Evolutionary conservation across 2,113 vertebrate genomes (phyloP).

Genomic region (Noctilio leporinus): DNA sequence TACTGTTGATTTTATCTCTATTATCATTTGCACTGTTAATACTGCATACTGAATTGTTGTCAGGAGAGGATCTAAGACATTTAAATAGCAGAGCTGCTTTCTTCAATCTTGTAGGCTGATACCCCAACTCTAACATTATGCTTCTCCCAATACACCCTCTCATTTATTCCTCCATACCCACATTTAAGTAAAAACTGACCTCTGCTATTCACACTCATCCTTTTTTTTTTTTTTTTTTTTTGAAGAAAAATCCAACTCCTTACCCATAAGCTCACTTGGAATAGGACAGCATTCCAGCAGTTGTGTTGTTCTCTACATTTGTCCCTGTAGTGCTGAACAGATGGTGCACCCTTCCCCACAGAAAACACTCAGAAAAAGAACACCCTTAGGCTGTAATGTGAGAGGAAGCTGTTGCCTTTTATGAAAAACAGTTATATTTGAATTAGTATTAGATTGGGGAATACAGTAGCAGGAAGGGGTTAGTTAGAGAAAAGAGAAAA

Average conservation of each 20-base stretch:
- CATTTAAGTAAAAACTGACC: neutral
- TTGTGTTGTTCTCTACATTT: neutral
- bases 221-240: neutral
- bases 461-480: neutral
- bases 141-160: neutral
- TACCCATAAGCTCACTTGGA: neutral
- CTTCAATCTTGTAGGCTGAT: neutral
- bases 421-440: neutral
- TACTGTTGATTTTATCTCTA: neutral
- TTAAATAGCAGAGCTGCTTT: neutral
- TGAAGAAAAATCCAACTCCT: neutral
- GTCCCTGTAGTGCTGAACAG: neutral
- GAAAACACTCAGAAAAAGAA: neutral
- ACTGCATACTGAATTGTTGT: neutral
- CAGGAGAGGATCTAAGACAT: neutral
- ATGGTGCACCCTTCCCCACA: neutral
- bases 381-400: neutral
- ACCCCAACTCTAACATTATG: neutral
- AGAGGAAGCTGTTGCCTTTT: neutral
- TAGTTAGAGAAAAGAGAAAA: neutral
- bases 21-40: neutral
- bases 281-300: neutral
- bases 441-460: neutral
- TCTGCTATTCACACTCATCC: neutral
- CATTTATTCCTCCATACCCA: neutral